Conservation (phyloP, 2,888 invertebrate genomes). For the Conus canariensis region DNA sequence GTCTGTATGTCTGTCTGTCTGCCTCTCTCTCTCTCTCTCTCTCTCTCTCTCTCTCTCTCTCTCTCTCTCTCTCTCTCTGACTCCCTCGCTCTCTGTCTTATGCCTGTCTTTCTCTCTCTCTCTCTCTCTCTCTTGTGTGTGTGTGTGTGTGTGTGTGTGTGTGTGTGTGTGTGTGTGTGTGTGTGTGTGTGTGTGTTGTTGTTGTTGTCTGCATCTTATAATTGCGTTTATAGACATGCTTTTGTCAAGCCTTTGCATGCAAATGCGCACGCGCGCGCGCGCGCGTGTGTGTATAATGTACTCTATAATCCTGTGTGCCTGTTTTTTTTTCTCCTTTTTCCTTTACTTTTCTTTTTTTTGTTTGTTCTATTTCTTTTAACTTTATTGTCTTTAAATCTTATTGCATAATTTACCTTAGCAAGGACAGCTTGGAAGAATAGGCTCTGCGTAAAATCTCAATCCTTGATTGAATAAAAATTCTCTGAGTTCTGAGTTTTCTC, state of each 20-base stretch:
- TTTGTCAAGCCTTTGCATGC: background rate
- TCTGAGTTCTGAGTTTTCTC: no score
- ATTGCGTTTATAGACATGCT: no score
- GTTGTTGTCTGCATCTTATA: background rate
- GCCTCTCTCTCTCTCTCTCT: background rate
- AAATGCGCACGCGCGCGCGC: background rate
- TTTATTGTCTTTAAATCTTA: no score
- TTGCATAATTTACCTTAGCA: no score
- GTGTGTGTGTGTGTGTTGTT: background rate
- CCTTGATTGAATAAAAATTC: no score
- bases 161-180: background rate
- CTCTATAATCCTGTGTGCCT: background rate
- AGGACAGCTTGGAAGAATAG: no score
- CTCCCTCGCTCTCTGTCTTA: background rate
- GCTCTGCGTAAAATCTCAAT: no score
- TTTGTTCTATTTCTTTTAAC: no score
- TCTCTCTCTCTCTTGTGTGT: background rate
- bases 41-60: background rate
- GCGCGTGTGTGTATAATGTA: background rate
- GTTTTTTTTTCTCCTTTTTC: no score
- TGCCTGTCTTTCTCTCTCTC: background rate
- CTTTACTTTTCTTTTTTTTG: no score
- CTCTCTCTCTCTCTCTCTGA: background rate
- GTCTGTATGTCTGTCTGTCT: background rate
- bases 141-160: slow-evolving; percentile 15